These are phyloP conservation scores for Erpornis zantholeuca DNA, from an alignment of 2,113 vertebrate genomes.

Conservation along the genomic window DNA sequence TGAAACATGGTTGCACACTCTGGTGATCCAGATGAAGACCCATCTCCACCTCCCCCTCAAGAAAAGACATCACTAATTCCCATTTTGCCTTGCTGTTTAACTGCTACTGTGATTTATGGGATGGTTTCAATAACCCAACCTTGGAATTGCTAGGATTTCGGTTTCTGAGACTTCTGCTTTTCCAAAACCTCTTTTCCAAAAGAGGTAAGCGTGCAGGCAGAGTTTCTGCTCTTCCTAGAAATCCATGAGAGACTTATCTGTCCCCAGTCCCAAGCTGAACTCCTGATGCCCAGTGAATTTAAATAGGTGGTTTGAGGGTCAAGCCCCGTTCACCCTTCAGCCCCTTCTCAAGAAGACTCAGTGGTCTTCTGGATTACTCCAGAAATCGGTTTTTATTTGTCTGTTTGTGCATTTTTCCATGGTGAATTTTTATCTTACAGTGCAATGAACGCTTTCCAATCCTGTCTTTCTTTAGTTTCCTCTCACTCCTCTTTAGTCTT, in stretches of 20 bases:
- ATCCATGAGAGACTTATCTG: not conserved
- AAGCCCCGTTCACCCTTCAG: not conserved
- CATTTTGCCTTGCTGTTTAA: not conserved
- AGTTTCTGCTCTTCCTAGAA: slow-evolving; percentile 28
- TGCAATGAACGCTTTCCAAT: slow-evolving; percentile 18
- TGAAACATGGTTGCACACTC: not conserved
- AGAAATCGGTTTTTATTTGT: not conserved
- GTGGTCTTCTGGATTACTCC: not conserved
- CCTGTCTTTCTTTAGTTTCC: slow-evolving; percentile 44
- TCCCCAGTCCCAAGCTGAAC: not conserved
- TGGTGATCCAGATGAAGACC: not conserved
- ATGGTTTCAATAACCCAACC: not conserved
- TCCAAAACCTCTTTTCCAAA: not conserved
- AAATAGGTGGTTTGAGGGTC: not conserved
- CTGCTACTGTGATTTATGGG: not conserved
- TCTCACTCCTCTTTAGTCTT: slow-evolving; percentile 37
- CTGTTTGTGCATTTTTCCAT: slow-evolving; percentile 1
- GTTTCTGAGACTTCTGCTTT: not conserved
- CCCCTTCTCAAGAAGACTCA: not conserved
- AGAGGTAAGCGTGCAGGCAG: not conserved
- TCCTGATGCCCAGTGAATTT: not conserved
- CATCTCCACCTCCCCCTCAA: not conserved
- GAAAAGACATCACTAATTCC: not conserved
- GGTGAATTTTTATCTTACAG: slow-evolving; percentile 28
- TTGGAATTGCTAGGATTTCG: not conserved